Evolutionary conservation across 2,888 invertebrate genomes (phyloP), one percentile per base, ranked within the genome.

Genomic region (Toxonevra muliebris): DNA sequence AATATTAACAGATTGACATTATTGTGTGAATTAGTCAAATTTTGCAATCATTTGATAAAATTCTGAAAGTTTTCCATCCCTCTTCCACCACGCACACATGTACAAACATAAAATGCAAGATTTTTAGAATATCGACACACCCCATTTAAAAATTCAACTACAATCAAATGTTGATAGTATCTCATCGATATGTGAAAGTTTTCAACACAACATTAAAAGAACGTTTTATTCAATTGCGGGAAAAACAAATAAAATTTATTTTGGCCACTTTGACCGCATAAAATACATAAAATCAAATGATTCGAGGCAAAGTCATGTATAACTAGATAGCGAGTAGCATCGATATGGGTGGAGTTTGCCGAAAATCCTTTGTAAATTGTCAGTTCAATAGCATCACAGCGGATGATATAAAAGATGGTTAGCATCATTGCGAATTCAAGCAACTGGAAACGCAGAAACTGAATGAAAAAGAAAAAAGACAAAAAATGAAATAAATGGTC

Each of bases 401-500:
- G 50, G 48, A 50, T 65, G 58, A 13, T 41, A 5, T 15, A 50
- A 48, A 50, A 40, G 12, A 64, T 45, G 48, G 60, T 52, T 17
- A 57, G 70, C 66, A 68, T 69, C 65, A 78, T 80, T 79, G 77
- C 77, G 73, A 79, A 76, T 76, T 79, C 81, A 81, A 79, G 78
- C 79, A 80, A 81, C 78, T 80, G 78, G 81, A 80, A 79, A 81
- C 77, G 62, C 66, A 65, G 58, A 69, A 40, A 67, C 55, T 50
- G 60, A 71, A 66, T 55, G 52, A 53, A 65, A 61, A 30, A 19
- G 53, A 57, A 30, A 61, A 61, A 61, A 60, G 52, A 64, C 68
- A 59, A 72, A 72, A 79, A 80, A 79, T 79, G 79, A 84, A 80
- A 83, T 82, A 82, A 82, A 80, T 82, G 82, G 80, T 82, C 83